These are phyloP conservation scores for Aphelenchoides besseyi DNA, from an alignment of 1,140 invertebrate species.

Conservation along the genomic window DNA sequence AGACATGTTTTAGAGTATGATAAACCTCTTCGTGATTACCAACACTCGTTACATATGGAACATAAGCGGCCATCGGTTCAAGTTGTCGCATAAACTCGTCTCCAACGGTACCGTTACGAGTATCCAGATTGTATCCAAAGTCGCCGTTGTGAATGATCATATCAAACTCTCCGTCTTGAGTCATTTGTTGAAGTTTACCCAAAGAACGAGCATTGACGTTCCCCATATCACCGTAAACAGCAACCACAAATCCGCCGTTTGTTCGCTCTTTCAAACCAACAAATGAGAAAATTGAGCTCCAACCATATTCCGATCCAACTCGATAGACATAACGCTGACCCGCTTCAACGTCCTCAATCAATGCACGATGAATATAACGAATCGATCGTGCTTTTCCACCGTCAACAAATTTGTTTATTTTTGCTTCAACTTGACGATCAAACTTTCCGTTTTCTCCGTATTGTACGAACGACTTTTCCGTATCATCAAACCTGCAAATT, in stretches of 20 bases:
- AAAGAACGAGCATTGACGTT: constrained; percentile 66
- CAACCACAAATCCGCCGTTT: constrained; percentile 64
- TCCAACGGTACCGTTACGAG: constrained; percentile 74
- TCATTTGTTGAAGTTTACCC: constrained; percentile 63
- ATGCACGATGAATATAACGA: constrained; percentile 30
- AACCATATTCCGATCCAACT: constrained; percentile 62
- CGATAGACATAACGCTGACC: constrained; percentile 55
- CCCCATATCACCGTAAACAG: constrained; percentile 67
- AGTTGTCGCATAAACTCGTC: constrained; percentile 86
- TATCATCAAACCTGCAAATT: constrained; percentile 37
- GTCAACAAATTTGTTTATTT: constrained; percentile 29
- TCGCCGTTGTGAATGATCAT: constrained; percentile 70
- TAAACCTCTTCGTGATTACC: background rate
- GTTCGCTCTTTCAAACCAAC: constrained; percentile 53
- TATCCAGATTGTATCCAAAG: constrained; percentile 91
- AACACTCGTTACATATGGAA: background rate
- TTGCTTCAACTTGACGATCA: constrained; percentile 11
- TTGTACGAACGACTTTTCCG: constrained; percentile 18
- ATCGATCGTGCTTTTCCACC: constrained; percentile 15
- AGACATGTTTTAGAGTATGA: background rate
- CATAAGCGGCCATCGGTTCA: constrained; percentile 68
- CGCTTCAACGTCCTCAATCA: constrained; percentile 22
- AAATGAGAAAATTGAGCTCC: constrained; percentile 64
- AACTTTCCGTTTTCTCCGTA: constrained; percentile 17
- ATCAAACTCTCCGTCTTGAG: constrained; percentile 64